Evolutionary conservation across 2,113 vertebrate species (phyloP).

Genomic region (Sinosuthora webbiana): DNA sequence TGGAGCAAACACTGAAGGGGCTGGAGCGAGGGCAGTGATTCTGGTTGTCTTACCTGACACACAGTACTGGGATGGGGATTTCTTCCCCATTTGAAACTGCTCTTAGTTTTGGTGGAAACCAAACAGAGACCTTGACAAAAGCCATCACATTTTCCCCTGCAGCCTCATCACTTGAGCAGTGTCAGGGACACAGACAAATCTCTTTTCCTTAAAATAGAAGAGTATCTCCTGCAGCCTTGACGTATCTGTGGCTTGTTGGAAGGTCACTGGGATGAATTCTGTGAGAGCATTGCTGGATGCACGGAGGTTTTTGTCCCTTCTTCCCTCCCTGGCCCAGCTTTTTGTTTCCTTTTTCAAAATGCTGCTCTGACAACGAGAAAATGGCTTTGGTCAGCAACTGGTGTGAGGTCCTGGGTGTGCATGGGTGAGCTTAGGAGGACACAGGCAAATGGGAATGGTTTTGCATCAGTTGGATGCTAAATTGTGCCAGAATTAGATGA

Average conservation of each 20-base stretch:
- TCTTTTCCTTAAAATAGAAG: neutral
- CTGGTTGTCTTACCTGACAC: neutral
- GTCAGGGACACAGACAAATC: neutral
- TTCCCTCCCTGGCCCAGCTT: neutral
- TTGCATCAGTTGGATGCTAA: neutral
- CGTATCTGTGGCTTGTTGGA: rapidly evolving
- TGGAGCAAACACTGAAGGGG: neutral
- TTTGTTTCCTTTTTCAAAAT: neutral
- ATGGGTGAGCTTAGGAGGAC: neutral
- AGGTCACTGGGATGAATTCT: neutral
- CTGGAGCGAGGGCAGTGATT: neutral
- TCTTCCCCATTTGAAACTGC: neutral
- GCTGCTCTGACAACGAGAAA: neutral
- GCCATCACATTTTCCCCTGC: neutral
- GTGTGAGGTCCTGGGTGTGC: rapidly evolving
- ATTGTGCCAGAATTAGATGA: neutral
- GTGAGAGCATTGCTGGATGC: neutral
- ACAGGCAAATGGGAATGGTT: rapidly evolving
- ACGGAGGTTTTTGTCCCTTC: rapidly evolving
- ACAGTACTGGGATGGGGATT: neutral
- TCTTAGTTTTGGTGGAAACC: neutral
- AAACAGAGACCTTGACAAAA: neutral
- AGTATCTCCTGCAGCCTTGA: neutral
- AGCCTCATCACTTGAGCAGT: neutral
- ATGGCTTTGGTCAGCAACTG: neutral